Base-by-base conservation (phyloP, 2,888 invertebrate species). In the Hydraecia micacea region DNA sequence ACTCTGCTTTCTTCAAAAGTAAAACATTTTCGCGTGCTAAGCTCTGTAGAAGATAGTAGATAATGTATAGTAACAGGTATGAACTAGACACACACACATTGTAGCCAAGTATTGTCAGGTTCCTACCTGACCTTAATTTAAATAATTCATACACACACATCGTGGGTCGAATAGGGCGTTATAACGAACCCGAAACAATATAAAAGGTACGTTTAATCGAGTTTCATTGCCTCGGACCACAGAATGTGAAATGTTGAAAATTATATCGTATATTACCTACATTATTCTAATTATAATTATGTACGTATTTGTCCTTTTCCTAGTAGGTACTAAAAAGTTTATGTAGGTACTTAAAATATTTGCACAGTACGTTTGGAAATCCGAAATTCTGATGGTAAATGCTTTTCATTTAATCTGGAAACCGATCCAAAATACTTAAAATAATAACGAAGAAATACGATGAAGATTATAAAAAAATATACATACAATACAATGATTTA, bases 151-250 rank as follows among this genome's bases (percentile, higher is more conserved):
- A 63, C 1, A 55, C 6, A 67, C 28, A 58, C 18, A 21, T 11
- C 9, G 4, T 36, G 18, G 39, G 18, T 68, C 25, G 42, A 69
- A 66, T 65, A 58, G 9, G 18, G 46, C 13, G 55, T 68, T 49
- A 68, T 77, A 68, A 68, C 68, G 36, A 18, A 21, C 62, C 67
- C n/a, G 21, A 77, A 81, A 81, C 70, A 67, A 77, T 81, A 62
- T 83, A 83, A 80, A 77, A 55, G 73, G 66, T 67, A 68, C 11
- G 13, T 71, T 49, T 46, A 58, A 83, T 83, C 62, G 71, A 63
- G 62, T 63, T 81, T n/a, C 60, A 62, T 15, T n/a, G 15, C 82
- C 58, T 25, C 28, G 13, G 18, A 55, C 39, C 32, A 42, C 46
- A 36, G 42, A 55, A 60, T 58, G n/a, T n/a, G n/a, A n/a, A n/a